Evolutionary conservation across 1,140 invertebrate genomes (phyloP).

Genomic region (Helicorthomorpha holstii): DNA sequence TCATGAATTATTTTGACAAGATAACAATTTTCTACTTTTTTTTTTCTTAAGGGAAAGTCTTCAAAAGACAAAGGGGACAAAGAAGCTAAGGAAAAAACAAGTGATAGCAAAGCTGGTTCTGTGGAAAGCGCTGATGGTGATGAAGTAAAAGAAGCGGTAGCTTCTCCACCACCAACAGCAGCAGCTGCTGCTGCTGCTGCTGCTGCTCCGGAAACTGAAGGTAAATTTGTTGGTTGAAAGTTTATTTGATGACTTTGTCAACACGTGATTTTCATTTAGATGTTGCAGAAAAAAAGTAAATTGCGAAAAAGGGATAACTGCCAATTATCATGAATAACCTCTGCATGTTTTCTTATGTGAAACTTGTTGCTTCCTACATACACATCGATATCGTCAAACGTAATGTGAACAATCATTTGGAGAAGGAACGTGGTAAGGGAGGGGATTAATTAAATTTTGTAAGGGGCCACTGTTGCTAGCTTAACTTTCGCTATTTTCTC

Average conservation of each 20-base stretch:
- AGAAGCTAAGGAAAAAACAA: constrained; percentile 8
- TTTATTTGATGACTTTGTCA: neutral
- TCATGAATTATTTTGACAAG: neutral
- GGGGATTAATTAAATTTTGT: too few relatives aligned
- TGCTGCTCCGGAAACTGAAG: too few relatives aligned
- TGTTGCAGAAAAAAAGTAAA: neutral
- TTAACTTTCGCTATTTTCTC: too few relatives aligned
- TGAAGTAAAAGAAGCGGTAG: constrained; percentile 8
- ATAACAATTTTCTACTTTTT: neutral
- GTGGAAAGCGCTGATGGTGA: constrained; percentile 12
- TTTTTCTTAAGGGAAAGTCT: neutral
- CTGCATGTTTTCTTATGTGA: too few relatives aligned
- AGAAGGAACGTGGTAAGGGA: too few relatives aligned
- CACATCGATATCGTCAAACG: too few relatives aligned
- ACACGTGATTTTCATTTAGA: neutral
- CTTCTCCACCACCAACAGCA: neutral
- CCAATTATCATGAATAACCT: neutral
- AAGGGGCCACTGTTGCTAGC: too few relatives aligned
- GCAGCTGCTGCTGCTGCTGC: too few relatives aligned
- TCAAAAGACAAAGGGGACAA: constrained; percentile 11
- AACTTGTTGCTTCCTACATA: too few relatives aligned
- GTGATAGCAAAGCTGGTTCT: constrained; percentile 5
- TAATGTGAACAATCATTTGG: too few relatives aligned
- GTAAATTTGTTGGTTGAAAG: too few relatives aligned
- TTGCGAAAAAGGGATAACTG: neutral